phyloP scores from a whole-genome alignment of 2,888 invertebrate species.

The Amphipoea lucens region DNA sequence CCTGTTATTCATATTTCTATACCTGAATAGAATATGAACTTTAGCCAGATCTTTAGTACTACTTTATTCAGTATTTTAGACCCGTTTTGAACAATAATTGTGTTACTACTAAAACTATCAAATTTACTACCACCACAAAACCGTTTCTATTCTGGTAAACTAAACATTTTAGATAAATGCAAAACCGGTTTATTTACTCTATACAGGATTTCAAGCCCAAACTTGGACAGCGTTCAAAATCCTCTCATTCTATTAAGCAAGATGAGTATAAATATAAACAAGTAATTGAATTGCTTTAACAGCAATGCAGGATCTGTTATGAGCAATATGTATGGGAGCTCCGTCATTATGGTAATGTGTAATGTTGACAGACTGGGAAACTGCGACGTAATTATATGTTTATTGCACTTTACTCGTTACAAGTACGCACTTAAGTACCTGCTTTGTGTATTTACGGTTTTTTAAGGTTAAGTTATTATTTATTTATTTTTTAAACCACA shows the following conservation, averaged over 20 bases:
- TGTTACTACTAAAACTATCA: neutral
- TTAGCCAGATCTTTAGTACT: neutral
- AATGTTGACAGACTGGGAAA: conserved; percentile 45
- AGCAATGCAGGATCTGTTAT: conserved; percentile 27
- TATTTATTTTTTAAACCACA: too few relatives aligned
- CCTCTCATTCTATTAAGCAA: conserved; percentile 41
- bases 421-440: conserved; percentile 16
- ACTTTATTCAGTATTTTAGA: neutral
- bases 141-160: conserved; percentile 5
- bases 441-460: conserved; percentile 17
- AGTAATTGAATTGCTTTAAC: conserved; percentile 46
- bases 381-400: conserved; percentile 49
- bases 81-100: neutral
- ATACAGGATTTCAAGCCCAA: conserved; percentile 28
- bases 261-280: conserved; percentile 46
- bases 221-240: conserved; percentile 49
- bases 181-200: conserved; percentile 33
- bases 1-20: too few relatives aligned
- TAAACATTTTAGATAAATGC: conserved; percentile 17
- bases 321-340: conserved; percentile 24
- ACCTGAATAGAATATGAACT: neutral
- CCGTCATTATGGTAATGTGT: conserved; percentile 53
- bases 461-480: neutral
- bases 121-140: neutral
- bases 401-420: conserved; percentile 38